Conservation (phyloP, 2,797 vertebrate genomes). For the Enteromius afrohamiltoni region DNA sequence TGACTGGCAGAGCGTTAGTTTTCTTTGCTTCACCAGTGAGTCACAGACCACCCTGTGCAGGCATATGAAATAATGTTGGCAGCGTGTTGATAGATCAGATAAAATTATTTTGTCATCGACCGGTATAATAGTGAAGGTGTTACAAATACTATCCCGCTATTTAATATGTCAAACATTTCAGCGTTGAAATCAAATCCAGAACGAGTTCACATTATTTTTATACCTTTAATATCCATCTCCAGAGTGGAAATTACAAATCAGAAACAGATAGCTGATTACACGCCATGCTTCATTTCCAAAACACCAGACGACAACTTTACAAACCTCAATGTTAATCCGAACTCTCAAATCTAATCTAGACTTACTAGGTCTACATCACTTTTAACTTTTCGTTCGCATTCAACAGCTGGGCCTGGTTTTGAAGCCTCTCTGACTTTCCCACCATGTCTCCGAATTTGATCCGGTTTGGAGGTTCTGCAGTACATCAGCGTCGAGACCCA, state of each 20-base stretch:
- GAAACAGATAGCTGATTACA: not conserved
- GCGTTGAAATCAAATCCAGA: constrained; percentile 42
- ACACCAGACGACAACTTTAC: not conserved
- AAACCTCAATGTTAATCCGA: not conserved
- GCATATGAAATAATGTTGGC: constrained; percentile 14
- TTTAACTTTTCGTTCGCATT: not conserved
- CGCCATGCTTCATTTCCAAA: not conserved
- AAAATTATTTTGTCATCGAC: constrained; percentile 38
- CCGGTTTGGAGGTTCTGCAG: constrained; percentile 82
- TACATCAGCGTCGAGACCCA: constrained; percentile 84
- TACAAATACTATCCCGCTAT: constrained; percentile 33
- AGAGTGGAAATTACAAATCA: not conserved
- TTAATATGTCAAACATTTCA: constrained; percentile 41
- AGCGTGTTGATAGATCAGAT: constrained; percentile 3
- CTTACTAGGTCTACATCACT: not conserved
- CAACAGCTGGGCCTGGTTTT: constrained; percentile 46
- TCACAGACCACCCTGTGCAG: constrained; percentile 32
- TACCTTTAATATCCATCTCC: constrained; percentile 18
- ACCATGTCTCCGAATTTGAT: constrained; percentile 69
- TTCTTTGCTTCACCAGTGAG: constrained; percentile 18
- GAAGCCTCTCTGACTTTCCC: constrained; percentile 46
- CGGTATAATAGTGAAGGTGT: constrained; percentile 20
- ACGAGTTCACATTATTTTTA: constrained; percentile 36
- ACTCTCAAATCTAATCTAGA: not conserved
- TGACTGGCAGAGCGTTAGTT: constrained; percentile 40